Conservation (phyloP, 2,113 vertebrate species). For the Muscicapa adusta region DNA sequence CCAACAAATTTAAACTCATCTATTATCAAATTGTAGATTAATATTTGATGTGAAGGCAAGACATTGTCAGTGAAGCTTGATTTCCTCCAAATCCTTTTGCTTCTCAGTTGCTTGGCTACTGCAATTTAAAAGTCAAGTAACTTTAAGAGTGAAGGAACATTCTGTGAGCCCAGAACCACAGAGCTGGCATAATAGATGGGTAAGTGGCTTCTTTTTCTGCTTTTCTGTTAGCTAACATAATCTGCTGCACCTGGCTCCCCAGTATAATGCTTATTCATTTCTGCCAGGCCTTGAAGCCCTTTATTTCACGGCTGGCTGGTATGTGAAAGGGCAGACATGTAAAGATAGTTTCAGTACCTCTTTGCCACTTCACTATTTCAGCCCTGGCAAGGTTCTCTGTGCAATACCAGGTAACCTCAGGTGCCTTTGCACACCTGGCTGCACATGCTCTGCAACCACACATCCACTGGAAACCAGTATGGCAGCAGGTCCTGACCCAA, state of each 20-base stretch:
- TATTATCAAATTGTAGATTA: not conserved
- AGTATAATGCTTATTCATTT: accelerated
- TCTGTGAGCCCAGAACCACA: not conserved
- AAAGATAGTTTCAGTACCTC: not conserved
- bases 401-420: accelerated
- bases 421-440: accelerated
- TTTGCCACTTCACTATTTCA: not conserved
- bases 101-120: not conserved
- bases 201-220: not conserved
- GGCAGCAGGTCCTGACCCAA: not conserved
- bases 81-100: not conserved
- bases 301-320: not conserved
- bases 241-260: not conserved
- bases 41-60: not conserved
- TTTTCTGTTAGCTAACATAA: not conserved
- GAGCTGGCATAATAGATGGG: accelerated
- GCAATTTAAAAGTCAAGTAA: not conserved
- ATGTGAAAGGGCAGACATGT: accelerated
- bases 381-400: not conserved
- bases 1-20: not conserved
- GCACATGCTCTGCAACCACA: accelerated
- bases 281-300: not conserved
- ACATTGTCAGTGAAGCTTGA: not conserved
- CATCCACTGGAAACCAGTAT: accelerated
- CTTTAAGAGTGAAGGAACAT: not conserved